Base-by-base conservation (phyloP, 2,888 invertebrate species). In the Strigamia maritima region DNA sequence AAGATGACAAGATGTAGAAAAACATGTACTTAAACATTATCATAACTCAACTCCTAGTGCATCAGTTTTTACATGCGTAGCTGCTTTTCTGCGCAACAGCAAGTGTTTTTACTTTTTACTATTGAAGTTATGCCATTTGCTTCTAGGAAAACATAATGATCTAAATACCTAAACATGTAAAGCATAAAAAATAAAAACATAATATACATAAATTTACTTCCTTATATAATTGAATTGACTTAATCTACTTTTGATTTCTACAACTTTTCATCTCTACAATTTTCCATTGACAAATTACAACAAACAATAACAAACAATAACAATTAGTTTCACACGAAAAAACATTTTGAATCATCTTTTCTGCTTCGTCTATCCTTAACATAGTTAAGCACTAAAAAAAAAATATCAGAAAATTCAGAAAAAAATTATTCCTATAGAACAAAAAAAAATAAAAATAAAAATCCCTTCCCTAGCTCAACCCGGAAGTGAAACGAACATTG, bases 401-500 rank as follows among this genome's bases (percentile, higher is more conserved):
- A 28, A 28, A 65, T 3, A 24, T 26, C 2, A 24, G 26, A 65
- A 65, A 65, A 65, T 26, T 26, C 2, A 24, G 26, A 65, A 65
- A 65, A 65, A 26, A 28, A 14, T 8, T 26, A 10, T 65, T 60
- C n/a, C n/a, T 10, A 49, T n/a, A 49, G 49, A n/a, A n/a, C 12
- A 40, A 40, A 14, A 14, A 19, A 44, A 44, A 12, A 6, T 7
- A 12, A 24, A 12, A 60, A 19, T 10, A 24, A 60, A 24, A 10
- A 65, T 26, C 28, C 28, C 65, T 26, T 28, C 65, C 65, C 26
- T n/a, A n/a, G n/a, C n/a, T 65, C 65, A 26, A 65, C 65, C 65
- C 24, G 65, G 65, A 65, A 65, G 65, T 65, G 65, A 65, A 65
- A 65, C 65, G 65, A 65, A 22, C 65, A 65, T 65, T 65, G 65